These are phyloP conservation scores for Numida meleagris DNA, from an alignment of 2,113 vertebrate genomes.

Conservation along the genomic window DNA sequence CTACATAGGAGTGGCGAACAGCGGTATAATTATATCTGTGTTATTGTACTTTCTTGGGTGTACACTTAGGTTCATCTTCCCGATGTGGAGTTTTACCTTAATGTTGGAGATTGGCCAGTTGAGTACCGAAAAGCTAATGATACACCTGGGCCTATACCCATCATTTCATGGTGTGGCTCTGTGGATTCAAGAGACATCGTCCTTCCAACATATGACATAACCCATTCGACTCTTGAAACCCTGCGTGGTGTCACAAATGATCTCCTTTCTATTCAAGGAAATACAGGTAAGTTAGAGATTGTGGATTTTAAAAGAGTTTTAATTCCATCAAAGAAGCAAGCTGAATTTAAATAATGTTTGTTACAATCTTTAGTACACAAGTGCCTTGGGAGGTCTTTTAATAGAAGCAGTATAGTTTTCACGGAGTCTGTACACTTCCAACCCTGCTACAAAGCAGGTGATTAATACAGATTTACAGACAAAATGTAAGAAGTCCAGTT, in stretches of 20 bases:
- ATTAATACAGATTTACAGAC: neutral
- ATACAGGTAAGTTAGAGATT: constrained; percentile 83
- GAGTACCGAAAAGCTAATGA: constrained; percentile 81
- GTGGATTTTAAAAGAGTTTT: neutral
- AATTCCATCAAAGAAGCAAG: neutral
- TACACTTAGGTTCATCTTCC: constrained; percentile 84
- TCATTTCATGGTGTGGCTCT: constrained; percentile 95
- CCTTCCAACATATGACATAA: constrained; percentile 92
- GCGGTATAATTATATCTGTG: neutral
- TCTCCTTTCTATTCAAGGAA: constrained; percentile 92
- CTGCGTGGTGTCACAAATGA: constrained; percentile 92
- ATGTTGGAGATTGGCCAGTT: constrained; percentile 93
- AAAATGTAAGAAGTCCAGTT: neutral
- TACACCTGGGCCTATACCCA: constrained; percentile 82
- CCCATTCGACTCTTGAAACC: constrained; percentile 91
- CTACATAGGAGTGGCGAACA: neutral
- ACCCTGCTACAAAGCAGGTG: neutral
- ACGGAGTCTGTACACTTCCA: neutral
- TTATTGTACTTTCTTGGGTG: neutral
- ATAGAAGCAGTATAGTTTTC: neutral
- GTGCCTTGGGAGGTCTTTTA: neutral
- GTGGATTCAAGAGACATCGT: constrained; percentile 87
- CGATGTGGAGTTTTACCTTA: constrained; percentile 91
- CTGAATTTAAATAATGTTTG: neutral
- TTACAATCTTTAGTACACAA: neutral